These are phyloP conservation scores for Brenthis daphne DNA, from an alignment of 2,888 invertebrate genomes.

Conservation along the genomic window DNA sequence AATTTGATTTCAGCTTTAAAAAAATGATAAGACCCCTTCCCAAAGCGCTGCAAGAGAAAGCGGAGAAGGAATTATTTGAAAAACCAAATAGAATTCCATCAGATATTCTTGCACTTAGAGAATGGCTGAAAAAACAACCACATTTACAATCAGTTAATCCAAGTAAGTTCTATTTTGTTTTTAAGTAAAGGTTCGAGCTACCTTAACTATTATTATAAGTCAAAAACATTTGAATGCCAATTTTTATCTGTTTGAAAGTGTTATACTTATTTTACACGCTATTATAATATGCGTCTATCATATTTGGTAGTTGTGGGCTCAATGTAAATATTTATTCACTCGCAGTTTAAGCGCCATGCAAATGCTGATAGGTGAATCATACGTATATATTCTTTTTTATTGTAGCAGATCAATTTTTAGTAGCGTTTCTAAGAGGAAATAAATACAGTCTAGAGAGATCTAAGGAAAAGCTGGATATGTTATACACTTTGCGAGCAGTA, in stretches of 20 bases:
- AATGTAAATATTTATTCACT: too few relatives aligned
- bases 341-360: too few relatives aligned
- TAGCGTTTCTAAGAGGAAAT: slow-evolving; percentile 78
- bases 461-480: slow-evolving; percentile 81
- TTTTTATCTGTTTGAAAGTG: too few relatives aligned
- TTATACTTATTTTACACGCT: too few relatives aligned
- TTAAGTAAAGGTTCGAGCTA: too few relatives aligned
- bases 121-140: slow-evolving; percentile 79
- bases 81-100: slow-evolving; percentile 57
- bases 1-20: slow-evolving; percentile 12
- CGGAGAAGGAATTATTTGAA: slow-evolving; percentile 75
- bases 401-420: slow-evolving; percentile 78
- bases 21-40: slow-evolving; percentile 55
- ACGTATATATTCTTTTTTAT: too few relatives aligned
- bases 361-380: too few relatives aligned
- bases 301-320: too few relatives aligned
- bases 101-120: slow-evolving; percentile 65
- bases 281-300: too few relatives aligned
- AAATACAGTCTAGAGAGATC: slow-evolving; percentile 80
- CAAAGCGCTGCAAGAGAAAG: slow-evolving; percentile 63
- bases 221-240: too few relatives aligned
- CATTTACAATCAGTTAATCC: slow-evolving; percentile 67
- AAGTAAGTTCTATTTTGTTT: slow-evolving; percentile 53
- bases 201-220: too few relatives aligned
- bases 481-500: slow-evolving; percentile 80